Conservation (phyloP, 2,113 vertebrate species). For the Lathamus discolor region DNA sequence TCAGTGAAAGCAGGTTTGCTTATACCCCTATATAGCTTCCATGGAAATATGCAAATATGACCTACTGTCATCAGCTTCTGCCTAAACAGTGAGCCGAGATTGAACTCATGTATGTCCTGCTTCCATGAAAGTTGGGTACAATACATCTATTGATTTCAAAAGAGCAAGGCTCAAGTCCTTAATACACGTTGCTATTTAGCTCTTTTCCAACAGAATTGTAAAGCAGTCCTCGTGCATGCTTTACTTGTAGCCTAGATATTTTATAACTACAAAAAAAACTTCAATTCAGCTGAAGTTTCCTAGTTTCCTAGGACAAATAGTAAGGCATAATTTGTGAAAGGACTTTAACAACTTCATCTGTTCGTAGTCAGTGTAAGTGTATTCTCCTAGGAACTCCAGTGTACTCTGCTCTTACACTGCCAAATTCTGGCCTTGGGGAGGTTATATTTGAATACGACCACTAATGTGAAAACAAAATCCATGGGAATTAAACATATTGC, state of each 20-base stretch:
- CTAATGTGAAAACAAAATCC: conserved; percentile 16
- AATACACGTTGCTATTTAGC: conserved; percentile 28
- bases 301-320: conserved; percentile 31
- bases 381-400: not conserved
- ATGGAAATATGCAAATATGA: conserved; percentile 48
- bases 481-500: conserved; percentile 68
- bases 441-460: conserved; percentile 26
- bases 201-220: conserved; percentile 5
- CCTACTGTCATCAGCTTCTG: conserved; percentile 22
- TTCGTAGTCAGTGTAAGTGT: conserved; percentile 17
- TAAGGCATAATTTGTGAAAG: not conserved
- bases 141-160: not conserved
- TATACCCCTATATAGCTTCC: not conserved
- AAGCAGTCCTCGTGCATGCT: conserved; percentile 19
- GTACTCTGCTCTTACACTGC: not conserved
- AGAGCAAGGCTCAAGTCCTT: conserved; percentile 7
- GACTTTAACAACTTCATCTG: not conserved
- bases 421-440: conserved; percentile 53
- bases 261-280: not conserved
- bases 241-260: not conserved
- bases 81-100: not conserved
- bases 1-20: conserved; percentile 17
- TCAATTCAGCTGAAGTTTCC: not conserved
- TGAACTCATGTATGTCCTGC: conserved; percentile 3
- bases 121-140: conserved; percentile 1